Evolutionary conservation across 1,140 invertebrate genomes (phyloP), one percentile per base, ranked within the genome.

Genomic region (Drosophila repleta): DNA sequence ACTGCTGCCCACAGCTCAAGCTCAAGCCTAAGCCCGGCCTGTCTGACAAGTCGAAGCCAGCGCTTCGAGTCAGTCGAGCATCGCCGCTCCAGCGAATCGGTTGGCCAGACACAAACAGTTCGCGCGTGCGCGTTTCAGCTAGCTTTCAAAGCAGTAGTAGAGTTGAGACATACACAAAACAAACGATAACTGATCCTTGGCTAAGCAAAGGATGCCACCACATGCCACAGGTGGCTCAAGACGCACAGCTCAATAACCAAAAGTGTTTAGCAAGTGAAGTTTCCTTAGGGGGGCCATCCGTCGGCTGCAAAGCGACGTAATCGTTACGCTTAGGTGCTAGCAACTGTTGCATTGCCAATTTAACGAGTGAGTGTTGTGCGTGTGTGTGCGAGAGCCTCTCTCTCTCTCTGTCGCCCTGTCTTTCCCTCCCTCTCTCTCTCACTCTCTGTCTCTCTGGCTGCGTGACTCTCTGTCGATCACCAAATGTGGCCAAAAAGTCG

Each of bases 261-360:
- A 55, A 17, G 46, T 67, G 79, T 74, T 65, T 57, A 20, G 73
- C 62, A 65, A 68, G 55, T 80, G 60, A 49, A 39, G 43, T 26
- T 57, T 46, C 61, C 60, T 46, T 20, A n/a, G 24, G 24, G 11
- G 13, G 64, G 26, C 10, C 17, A 15, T 20, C 10, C 17, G 13
- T 20, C 13, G 29, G 26, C 15, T 26, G 24, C 13, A 76, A 58
- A 67, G 58, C 60, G 65, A 87, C 82, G 82, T 85, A 87, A 85
- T 84, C 83, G 83, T 85, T 87, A 85, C 82, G 82, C 81, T 77
- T 65, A 68, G 76, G 57, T 87, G 81, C 81, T 76, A 67, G 74
- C 74, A 73, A 70, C 77, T 65, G 69, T 74, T 87, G 82, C 82
- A 85, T 87, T 82, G 78, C 78, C 78, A 82, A 87, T 87, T 87